Conservation (phyloP, 2,113 vertebrate genomes). For the Motacilla alba region DNA sequence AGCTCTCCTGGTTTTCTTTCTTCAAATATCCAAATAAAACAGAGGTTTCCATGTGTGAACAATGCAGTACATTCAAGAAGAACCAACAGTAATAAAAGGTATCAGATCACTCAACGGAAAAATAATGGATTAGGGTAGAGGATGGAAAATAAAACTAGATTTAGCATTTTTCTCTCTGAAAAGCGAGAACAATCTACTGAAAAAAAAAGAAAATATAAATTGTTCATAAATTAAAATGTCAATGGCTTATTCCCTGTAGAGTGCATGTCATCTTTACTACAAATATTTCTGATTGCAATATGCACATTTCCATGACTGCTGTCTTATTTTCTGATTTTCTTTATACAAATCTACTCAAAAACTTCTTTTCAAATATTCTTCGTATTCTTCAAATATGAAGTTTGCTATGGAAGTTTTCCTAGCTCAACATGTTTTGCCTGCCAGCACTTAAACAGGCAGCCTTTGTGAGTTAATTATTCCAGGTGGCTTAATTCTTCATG, state of each 20-base stretch:
- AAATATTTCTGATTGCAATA: neutral
- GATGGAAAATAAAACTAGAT: neutral
- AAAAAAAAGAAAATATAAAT: neutral
- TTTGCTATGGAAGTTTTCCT: slow-evolving; percentile 32
- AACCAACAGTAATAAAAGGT: neutral
- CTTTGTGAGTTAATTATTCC: slow-evolving; percentile 40
- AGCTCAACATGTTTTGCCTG: neutral
- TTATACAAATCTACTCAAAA: neutral
- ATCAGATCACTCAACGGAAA: neutral
- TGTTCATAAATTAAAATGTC: neutral
- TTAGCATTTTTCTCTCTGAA: neutral
- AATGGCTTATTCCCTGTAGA: neutral
- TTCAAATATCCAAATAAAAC: neutral
- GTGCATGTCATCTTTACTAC: neutral
- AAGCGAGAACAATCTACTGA: neutral
- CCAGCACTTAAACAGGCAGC: slow-evolving; percentile 6
- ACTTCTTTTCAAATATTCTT: neutral
- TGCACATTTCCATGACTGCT: neutral
- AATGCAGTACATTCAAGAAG: neutral
- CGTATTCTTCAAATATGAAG: neutral
- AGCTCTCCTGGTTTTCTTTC: neutral
- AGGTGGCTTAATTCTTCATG: slow-evolving; percentile 24
- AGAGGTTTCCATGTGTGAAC: neutral
- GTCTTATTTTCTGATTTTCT: neutral
- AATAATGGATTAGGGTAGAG: neutral